phyloP scores from a whole-genome alignment of 2,797 vertebrate genomes.

The Allobates femoralis region DNA sequence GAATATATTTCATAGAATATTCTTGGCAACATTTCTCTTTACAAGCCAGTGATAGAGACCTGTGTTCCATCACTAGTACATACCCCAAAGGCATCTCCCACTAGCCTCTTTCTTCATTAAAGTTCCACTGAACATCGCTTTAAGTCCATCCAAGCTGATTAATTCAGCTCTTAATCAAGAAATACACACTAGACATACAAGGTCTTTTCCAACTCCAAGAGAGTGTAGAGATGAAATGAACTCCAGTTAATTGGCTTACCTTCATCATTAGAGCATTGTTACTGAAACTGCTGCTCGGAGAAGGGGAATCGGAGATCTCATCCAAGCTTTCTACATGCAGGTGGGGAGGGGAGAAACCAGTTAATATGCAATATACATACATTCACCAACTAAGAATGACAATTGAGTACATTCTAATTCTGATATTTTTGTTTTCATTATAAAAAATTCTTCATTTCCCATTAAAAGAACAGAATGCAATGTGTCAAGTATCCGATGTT shows the following conservation, averaged over 20 bases:
- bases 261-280: constrained; percentile 12
- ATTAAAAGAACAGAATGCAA: background rate
- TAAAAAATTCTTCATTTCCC: background rate
- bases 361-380: background rate
- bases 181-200: background rate
- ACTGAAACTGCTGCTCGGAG: background rate
- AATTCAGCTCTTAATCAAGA: constrained; percentile 17
- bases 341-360: background rate
- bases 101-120: background rate
- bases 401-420: background rate
- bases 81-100: constrained; percentile 7
- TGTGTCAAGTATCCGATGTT: background rate
- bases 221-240: background rate
- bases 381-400: background rate
- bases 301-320: background rate
- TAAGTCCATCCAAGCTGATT: constrained; percentile 2
- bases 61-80: background rate
- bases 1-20: constrained; percentile 8
- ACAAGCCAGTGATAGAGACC: background rate
- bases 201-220: background rate
- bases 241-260: constrained; percentile 20
- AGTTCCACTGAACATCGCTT: constrained; percentile 4
- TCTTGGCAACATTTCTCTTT: constrained; percentile 4
- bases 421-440: background rate
- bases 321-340: background rate